Evolutionary conservation across 2,888 invertebrate species (phyloP).

Genomic region (Axea sp.): DNA sequence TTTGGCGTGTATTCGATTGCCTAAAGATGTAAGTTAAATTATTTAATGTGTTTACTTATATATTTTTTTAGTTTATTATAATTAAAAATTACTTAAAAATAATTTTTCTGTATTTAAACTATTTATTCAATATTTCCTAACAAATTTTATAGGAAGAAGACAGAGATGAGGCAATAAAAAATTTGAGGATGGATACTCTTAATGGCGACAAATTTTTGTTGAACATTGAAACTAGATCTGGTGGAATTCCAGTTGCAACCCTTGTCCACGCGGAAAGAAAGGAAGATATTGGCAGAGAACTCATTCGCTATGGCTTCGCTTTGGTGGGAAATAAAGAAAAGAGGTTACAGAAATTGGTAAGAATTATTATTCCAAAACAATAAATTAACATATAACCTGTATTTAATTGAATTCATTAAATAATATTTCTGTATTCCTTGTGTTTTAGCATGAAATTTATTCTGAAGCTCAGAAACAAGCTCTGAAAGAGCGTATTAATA

Average conservation of each 20-base stretch:
- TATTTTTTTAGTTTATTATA: neutral
- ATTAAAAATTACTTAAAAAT: no score
- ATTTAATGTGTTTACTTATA: no score
- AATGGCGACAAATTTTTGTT: slow-evolving; percentile 88
- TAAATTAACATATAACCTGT: slow-evolving; percentile 2
- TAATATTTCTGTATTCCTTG: neutral
- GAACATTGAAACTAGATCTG: slow-evolving; percentile 89
- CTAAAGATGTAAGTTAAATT: slow-evolving; percentile 90
- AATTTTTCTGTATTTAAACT: no score
- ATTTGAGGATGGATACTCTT: slow-evolving; percentile 81
- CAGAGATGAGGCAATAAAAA: slow-evolving; percentile 86
- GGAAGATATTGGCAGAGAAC: slow-evolving; percentile 86
- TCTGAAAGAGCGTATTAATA: slow-evolving; percentile 90
- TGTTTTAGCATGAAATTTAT: slow-evolving; percentile 86
- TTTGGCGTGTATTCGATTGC: slow-evolving; percentile 91
- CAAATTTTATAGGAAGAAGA: slow-evolving; percentile 85
- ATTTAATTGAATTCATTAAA: slow-evolving; percentile 9
- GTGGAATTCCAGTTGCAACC: slow-evolving; percentile 81
- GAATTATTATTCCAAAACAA: no score
- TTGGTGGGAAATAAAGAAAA: slow-evolving; percentile 91
- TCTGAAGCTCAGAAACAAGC: slow-evolving; percentile 92
- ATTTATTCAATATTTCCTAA: neutral
- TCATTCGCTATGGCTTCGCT: slow-evolving; percentile 92
- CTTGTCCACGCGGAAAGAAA: slow-evolving; percentile 83
- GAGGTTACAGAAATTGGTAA: slow-evolving; percentile 88